These are phyloP conservation scores for Marronus borbonicus DNA, from an alignment of 2,888 invertebrate genomes.

Conservation along the genomic window DNA sequence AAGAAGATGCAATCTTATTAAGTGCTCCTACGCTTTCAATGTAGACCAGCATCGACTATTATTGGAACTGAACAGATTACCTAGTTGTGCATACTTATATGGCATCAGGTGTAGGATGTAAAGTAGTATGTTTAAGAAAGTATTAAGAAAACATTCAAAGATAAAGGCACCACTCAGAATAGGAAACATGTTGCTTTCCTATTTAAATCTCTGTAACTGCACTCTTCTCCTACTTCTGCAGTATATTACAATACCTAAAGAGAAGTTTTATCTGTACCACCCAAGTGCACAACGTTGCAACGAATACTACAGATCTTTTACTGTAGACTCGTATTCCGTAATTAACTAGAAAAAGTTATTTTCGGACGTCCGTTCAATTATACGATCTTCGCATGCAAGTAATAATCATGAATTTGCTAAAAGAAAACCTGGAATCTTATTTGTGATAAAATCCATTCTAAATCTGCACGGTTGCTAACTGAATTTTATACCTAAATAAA, in stretches of 20 bases:
- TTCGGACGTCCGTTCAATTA: constrained; percentile 13
- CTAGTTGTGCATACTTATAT: too few relatives aligned
- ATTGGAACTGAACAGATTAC: too few relatives aligned
- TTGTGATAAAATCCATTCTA: not conserved
- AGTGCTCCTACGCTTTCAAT: too few relatives aligned
- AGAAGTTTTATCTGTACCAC: constrained; percentile 28
- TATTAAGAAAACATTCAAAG: too few relatives aligned
- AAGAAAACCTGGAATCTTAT: not conserved
- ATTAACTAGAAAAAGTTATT: constrained; percentile 31
- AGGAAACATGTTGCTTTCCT: not conserved
- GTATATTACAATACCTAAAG: not conserved
- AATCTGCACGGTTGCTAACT: not conserved
- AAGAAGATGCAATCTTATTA: too few relatives aligned
- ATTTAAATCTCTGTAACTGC: not conserved
- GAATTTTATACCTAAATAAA: not conserved
- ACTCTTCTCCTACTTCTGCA: not conserved
- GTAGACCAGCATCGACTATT: too few relatives aligned
- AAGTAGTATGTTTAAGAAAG: too few relatives aligned
- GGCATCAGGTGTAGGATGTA: too few relatives aligned
- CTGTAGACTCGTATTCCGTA: not conserved
- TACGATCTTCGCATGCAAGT: not conserved
- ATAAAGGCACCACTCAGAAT: not conserved
- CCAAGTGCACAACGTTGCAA: not conserved
- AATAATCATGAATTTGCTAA: not conserved
- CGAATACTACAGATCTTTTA: not conserved